Base-by-base conservation (phyloP, 2,113 vertebrate species). In the Glaucomys volans region DNA sequence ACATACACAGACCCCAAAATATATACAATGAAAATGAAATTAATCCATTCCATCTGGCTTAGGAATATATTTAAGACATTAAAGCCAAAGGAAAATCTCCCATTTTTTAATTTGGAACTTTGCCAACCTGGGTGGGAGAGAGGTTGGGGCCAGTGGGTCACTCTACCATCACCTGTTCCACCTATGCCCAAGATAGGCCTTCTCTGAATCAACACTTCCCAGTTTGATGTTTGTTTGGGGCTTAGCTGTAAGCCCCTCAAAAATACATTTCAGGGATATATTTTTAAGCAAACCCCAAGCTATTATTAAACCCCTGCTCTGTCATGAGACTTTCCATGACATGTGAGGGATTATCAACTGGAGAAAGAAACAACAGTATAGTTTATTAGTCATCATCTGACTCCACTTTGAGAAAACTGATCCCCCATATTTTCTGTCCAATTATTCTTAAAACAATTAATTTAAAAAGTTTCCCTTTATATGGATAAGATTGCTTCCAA, bases 361-460 rank as follows among this genome's bases (percentile, higher is more conserved):
- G 89, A 80, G 67, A 94, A 97, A 97, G 79, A 97, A 97, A 97
- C 95, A 69, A 76, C n/a, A 96, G 42, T 89, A 42, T 88, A 57
- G 90, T 98, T 98, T 97, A 94, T 97, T 97, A 95, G 92, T 96
- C 96, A 7, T 91, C 72, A 98, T 54, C 52, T 57, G 90, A 64
- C 72, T 97, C 72, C 76, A 0, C 97, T 98, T 97, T 95, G 72
- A 87, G 62, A 82, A 97, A 97, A 79, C 47, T 42, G 96, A 96
- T 96, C 50, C 74, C 91, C 30, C 96, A 35, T 37, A 85, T 97
- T 98, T 97, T 79, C 91, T 95, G 66, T 87, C 72, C 97, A 98
- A 97, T 97, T 97, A 93, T 93, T 98, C 97, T 96, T 97, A 98
- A 97, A 88, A 90, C 97, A 90, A 95, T 95, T 94, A 96, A 95